Evolutionary conservation across 2,797 vertebrate genomes (phyloP).

Genomic region (Phataginus tetradactyla): DNA sequence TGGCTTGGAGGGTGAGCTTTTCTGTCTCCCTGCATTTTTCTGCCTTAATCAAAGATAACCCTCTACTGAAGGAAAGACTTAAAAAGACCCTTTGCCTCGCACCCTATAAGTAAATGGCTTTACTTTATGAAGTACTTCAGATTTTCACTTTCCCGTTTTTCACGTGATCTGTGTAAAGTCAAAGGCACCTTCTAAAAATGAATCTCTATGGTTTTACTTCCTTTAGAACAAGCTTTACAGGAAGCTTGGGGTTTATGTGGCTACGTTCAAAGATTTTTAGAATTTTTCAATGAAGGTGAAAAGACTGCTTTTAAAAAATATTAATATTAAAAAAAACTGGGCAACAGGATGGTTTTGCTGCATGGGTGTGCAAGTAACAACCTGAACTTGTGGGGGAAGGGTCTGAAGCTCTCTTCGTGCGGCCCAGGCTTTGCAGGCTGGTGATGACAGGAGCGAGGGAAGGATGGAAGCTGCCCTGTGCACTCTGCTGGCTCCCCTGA

Average conservation of each 20-base stretch:
- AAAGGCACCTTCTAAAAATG: neutral
- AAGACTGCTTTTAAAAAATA: neutral
- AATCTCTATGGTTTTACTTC: neutral
- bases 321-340: neutral
- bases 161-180: neutral
- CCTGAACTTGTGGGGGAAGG: conserved; percentile 88
- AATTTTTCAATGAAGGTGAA: neutral
- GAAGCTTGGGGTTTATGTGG: neutral
- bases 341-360: neutral
- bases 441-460: conserved; percentile 80
- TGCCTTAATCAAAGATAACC: neutral
- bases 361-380: conserved; percentile 68
- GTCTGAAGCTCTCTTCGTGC: conserved; percentile 83
- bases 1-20: neutral
- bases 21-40: neutral
- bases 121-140: neutral
- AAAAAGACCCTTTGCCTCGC: neutral
- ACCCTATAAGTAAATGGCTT: neutral
- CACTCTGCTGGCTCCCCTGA: conserved; percentile 88
- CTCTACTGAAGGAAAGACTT: neutral
- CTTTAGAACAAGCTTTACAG: neutral
- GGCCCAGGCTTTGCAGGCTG: conserved; percentile 85
- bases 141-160: neutral
- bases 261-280: neutral
- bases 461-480: conserved; percentile 83